These are phyloP conservation scores for Melanotus villosus DNA, from an alignment of 2,888 invertebrate species.

Conservation along the genomic window DNA sequence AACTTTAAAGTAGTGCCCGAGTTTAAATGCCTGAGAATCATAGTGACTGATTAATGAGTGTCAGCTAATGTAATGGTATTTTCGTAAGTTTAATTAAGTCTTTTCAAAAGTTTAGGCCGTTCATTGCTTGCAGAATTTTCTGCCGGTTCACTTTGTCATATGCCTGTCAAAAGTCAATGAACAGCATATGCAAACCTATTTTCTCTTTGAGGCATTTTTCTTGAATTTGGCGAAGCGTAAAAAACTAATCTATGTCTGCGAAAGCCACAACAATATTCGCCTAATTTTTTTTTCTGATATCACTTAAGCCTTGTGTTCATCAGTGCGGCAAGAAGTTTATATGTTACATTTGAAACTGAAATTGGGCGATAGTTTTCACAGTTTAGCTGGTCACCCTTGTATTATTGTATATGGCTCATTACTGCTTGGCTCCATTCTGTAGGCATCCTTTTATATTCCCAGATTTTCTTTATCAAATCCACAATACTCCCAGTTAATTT, in stretches of 20 bases:
- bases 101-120: neutral
- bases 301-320: neutral
- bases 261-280: neutral
- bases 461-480: neutral
- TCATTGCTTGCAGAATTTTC: neutral
- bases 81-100: neutral
- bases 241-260: neutral
- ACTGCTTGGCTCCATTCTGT: neutral
- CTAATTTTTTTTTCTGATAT: neutral
- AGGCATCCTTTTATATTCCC: neutral
- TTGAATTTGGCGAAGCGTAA: neutral
- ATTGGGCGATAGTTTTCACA: conserved; percentile 2
- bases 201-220: neutral
- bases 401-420: neutral
- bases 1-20: too few relatives aligned
- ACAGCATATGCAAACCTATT: neutral
- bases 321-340: neutral
- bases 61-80: neutral
- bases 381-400: neutral
- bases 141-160: neutral
- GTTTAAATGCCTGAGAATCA: too few relatives aligned
- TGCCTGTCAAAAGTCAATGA: too few relatives aligned
- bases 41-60: too few relatives aligned
- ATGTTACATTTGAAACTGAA: neutral
- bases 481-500: neutral